These are phyloP conservation scores for Miniopterus natalensis DNA, from an alignment of 2,113 vertebrate species.

Conservation along the genomic window DNA sequence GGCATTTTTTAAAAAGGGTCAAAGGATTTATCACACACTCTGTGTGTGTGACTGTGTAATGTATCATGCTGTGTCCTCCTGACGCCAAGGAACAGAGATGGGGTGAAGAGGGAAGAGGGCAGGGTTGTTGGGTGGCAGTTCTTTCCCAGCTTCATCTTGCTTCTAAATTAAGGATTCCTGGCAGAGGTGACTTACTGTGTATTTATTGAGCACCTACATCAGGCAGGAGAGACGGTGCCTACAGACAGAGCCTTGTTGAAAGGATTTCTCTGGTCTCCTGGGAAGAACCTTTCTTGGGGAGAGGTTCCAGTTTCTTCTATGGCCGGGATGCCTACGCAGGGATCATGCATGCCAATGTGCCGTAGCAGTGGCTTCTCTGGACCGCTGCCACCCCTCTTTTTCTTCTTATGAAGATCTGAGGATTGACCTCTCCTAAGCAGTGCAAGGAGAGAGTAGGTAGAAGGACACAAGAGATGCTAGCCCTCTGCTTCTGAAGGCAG, in stretches of 20 bases:
- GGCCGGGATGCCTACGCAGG: background rate
- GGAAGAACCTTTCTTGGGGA: background rate
- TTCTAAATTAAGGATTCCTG: background rate
- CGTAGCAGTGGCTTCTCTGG: background rate
- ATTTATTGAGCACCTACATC: slow-evolving; percentile 30
- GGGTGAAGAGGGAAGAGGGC: background rate
- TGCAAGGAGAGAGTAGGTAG: background rate
- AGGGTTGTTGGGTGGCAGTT: background rate
- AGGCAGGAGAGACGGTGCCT: background rate
- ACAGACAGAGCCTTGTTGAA: background rate
- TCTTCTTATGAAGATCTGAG: background rate
- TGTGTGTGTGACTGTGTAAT: background rate
- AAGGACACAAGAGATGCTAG: background rate
- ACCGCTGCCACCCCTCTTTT: background rate
- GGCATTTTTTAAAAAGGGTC: background rate
- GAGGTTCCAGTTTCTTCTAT: background rate
- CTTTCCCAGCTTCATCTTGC: background rate
- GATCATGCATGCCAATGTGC: background rate
- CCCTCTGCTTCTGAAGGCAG: background rate
- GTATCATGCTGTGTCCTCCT: background rate
- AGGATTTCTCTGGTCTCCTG: slow-evolving; percentile 17
- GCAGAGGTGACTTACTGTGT: background rate
- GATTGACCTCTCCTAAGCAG: background rate
- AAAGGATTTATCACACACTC: background rate
- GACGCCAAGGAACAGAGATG: background rate